Percentiles rank a stretch among this genome's conserved stretches.
Evolutionary conservation across 2,888 invertebrate genomes (phyloP).

Genomic region (Anodontia alba): DNA sequence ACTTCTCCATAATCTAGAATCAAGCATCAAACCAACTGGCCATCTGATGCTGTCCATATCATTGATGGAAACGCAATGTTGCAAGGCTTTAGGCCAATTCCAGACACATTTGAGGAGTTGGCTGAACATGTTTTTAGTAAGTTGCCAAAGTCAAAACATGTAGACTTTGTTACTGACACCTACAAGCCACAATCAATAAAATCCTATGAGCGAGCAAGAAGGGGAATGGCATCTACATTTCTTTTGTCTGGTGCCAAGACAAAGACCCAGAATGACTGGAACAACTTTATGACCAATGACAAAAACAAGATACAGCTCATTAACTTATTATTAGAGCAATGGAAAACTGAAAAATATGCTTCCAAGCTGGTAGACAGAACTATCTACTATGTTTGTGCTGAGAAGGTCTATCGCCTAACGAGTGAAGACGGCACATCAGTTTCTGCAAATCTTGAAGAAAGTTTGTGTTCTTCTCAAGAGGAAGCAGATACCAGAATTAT

Average conservation of each 20-base stretch:
- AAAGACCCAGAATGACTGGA: neutral
- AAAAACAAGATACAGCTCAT: slow-evolving; percentile 8
- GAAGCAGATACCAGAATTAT: slow-evolving; percentile 3
- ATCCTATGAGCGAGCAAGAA: neutral
- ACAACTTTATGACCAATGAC: neutral
- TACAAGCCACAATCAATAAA: slow-evolving; percentile 12
- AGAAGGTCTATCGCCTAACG: neutral
- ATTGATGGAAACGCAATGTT: slow-evolving; percentile 15
- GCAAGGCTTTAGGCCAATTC: neutral
- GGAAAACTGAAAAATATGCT: neutral
- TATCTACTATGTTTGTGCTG: neutral
- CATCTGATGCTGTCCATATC: slow-evolving; percentile 2
- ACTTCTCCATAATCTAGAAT: neutral
- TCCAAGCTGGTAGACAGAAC: neutral
- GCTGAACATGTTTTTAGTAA: slow-evolving; percentile 14
- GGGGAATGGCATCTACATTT: neutral
- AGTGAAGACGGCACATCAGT: neutral
- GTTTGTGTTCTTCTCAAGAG: neutral
- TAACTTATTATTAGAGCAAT: neutral
- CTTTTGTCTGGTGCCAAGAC: slow-evolving; percentile 21
- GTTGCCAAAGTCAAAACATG: neutral
- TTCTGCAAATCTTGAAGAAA: neutral
- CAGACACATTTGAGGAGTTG: slow-evolving; percentile 8
- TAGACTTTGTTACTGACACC: slow-evolving; percentile 23
- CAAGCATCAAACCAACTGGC: neutral